Base-by-base conservation (phyloP, 92 coral and sea anemone genomes). In the Epizoanthus stellaris region DNA sequence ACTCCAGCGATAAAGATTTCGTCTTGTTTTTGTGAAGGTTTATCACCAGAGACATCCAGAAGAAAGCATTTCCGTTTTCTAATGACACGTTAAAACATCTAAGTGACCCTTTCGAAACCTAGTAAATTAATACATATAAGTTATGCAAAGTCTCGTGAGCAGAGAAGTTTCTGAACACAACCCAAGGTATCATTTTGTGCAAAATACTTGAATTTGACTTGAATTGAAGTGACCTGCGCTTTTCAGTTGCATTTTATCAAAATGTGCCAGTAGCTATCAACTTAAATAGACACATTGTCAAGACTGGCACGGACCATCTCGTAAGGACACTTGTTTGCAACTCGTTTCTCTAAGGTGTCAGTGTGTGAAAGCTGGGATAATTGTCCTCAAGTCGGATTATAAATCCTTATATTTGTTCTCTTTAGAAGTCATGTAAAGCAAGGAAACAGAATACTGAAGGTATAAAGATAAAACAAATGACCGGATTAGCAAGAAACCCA, bases 51-150 rank as follows among this genome's bases (percentile, higher is more conserved):
- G 83, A 79, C 83, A 79, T 43, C 25, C 83, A 79, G 72, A 79
- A 64, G 73, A 79, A 79, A 79, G 83, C 83, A 79, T 79, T 79
- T 79, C 83, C 83, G 83, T 13, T 79, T 67, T 12, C 60, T 79
- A 63, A 79, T 79, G 83, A 79, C 73, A 62, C 60, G 53, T 79
- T 79, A 62, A 17, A 79, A 63, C 83, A 23, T 63, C 71, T 62
- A 63, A 42, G n/a, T 79, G 72, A 64, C 83, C 83, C 72, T 79
- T 75, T 43, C 15, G 83, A 79, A 64, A 42, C 34, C 54, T 20
- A 79, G 83, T 63, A 63, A 76, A 63, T 23, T 63, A 79, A 79
- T 76, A 76, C 47, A 4, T 19, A 20, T 2, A 38, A 76, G 38
- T 6, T 76, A 76, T 39, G 81, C 13, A 76, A 57, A 59, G 9